Conservation (phyloP, 2,797 vertebrate species). For the Carduelis carduelis region DNA sequence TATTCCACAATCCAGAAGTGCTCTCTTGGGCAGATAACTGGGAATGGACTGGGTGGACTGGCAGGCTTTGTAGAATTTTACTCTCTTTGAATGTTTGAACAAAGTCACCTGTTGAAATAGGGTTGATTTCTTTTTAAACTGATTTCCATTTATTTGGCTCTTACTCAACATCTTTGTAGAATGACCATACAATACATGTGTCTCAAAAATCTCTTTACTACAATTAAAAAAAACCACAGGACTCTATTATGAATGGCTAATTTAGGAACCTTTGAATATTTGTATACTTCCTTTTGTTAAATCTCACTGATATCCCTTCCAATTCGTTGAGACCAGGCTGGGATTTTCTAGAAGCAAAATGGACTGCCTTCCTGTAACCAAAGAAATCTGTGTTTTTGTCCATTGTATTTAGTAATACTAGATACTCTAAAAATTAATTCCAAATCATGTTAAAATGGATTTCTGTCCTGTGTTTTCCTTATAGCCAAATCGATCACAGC, state of each 20-base stretch:
- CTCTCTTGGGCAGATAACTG: background rate
- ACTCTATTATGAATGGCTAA: background rate
- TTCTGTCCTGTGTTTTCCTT: background rate
- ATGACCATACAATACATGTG: rapidly evolving
- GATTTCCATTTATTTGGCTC: background rate
- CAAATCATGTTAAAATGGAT: background rate
- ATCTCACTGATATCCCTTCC: background rate
- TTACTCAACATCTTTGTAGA: background rate
- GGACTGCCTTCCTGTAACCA: background rate
- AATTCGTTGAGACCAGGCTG: background rate
- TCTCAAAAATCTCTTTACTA: background rate
- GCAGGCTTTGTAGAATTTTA: background rate
- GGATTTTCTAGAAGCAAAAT: background rate
- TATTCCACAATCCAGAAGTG: background rate
- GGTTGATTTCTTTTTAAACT: background rate
- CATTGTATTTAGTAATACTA: background rate
- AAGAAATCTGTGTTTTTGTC: background rate
- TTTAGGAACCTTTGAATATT: background rate
- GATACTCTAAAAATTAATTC: background rate
- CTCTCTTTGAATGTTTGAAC: background rate
- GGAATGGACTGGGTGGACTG: background rate
- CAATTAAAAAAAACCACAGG: background rate
- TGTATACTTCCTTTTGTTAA: background rate
- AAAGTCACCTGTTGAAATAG: background rate
- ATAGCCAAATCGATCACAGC: background rate